Base-by-base conservation (phyloP, 2,797 vertebrate genomes). In the Sparidentex hasta region DNA sequence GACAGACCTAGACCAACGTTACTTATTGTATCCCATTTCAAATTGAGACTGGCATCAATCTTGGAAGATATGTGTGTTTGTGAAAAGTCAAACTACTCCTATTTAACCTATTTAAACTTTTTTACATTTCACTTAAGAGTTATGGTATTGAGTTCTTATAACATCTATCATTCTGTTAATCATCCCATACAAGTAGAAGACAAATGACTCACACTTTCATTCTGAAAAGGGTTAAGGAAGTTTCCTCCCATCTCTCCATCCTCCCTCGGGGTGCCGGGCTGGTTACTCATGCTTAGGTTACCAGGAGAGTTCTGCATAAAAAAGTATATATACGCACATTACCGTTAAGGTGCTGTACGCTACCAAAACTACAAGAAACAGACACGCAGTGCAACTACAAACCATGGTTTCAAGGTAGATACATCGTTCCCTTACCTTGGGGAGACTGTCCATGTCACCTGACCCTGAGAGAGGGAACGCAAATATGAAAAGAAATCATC, bases 221-320 rank as follows among this genome's bases (percentile, higher is more conserved):
- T 99, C 95, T 99, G 98, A 94, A 99, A 99, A 87, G 97, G 98
- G 92, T 99, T 99, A 91, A 99, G 96, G 95, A 99, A 99, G 95
- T 97, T 99, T 85, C 97, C 97, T 79, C 97, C 96, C 97, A 99
- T 99, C 93, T 99, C 98, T 75, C 98, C 95, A 41, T 99, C 98
- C 94, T 99, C 98, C 81, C 98, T 96, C 78, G 98, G 98, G 77
- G 98, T 99, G 89, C 97, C 97, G 9, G 98, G 97, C 89, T 99
- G 98, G 94, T 99, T 99, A 92, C 96, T 99, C 97, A 99, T 98
- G 94, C 97, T 99, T 88, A 99, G 96, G 92, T 98, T 99, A 92
- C 98, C 97, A 85, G 98, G 97, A 92, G 98, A 99, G 92, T 98
- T 99, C 98, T 99, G 92, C 12, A 58, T 41, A 56, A 65, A 71